Conservation (phyloP, 2,113 vertebrate species). For the Ictidomys tridecemlineatus region DNA sequence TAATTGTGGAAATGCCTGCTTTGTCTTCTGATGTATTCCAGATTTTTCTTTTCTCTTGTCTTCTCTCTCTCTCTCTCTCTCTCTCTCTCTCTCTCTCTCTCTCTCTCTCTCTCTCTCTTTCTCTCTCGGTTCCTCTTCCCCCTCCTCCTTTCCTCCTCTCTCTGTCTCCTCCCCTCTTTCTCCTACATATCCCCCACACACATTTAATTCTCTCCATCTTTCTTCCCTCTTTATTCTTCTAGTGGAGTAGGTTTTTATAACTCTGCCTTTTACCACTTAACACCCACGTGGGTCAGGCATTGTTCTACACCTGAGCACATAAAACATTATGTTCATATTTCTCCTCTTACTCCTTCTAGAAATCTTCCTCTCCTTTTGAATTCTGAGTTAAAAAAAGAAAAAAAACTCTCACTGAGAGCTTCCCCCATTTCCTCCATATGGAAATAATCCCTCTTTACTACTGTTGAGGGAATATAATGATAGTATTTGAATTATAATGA, state of each 20-base stretch:
- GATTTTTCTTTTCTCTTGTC: not conserved
- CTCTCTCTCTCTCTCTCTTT: too few relatives aligned
- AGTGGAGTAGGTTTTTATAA: not conserved
- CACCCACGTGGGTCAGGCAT: not conserved
- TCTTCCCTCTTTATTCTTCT: not conserved
- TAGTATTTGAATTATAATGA: not conserved
- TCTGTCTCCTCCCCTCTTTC: too few relatives aligned
- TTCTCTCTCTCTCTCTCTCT: not conserved
- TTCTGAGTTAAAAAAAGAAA: not conserved
- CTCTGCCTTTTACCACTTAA: not conserved
- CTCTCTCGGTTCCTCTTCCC: not conserved
- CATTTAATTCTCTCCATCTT: not conserved
- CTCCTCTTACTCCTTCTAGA: not conserved
- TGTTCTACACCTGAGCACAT: not conserved
- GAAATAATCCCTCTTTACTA: not conserved
- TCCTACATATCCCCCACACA: not conserved
- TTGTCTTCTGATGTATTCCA: not conserved
- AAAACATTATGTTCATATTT: not conserved
- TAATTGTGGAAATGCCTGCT: not conserved
- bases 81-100: rapidly evolving
- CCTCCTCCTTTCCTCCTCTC: too few relatives aligned
- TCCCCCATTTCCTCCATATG: not conserved
- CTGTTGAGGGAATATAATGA: not conserved
- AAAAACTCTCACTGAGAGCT: not conserved
- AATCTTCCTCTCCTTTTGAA: not conserved